These are phyloP conservation scores for Diarsia mendica DNA, from an alignment of 2,888 invertebrate genomes.

Conservation along the genomic window DNA sequence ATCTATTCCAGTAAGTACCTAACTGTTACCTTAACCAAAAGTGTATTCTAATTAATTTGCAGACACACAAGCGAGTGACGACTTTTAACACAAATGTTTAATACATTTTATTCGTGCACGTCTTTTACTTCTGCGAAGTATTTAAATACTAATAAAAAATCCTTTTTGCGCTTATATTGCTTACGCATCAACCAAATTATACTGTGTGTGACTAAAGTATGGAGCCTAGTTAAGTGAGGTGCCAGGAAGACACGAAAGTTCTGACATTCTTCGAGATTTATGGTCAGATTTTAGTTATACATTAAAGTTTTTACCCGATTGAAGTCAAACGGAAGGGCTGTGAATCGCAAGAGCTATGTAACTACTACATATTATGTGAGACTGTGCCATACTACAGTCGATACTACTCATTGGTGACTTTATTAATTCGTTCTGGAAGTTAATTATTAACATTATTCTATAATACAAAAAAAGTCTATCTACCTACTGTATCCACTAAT, in stretches of 20 bases:
- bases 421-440: no score
- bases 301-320: constrained; percentile 19
- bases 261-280: constrained; percentile 40
- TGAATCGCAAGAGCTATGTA: not conserved
- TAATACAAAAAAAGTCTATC: no score
- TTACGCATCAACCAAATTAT: constrained; percentile 3
- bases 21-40: not conserved
- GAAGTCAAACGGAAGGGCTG: not conserved
- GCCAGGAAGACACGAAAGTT: constrained; percentile 42
- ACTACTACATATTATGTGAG: not conserved
- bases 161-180: constrained; percentile 1
- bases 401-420: not conserved
- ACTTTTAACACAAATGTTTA: not conserved
- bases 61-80: not conserved
- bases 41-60: not conserved
- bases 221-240: constrained; percentile 7
- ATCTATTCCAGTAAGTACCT: no score
- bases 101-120: not conserved
- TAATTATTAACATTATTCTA: no score
- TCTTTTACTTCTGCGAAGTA: not conserved
- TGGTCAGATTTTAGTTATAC: constrained; percentile 10
- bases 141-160: constrained; percentile 5
- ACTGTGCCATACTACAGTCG: not conserved
- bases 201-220: constrained; percentile 2
- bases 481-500: no score